These are phyloP conservation scores for Manduca sexta DNA, from an alignment of 1,140 invertebrate genomes.

Conservation along the genomic window DNA sequence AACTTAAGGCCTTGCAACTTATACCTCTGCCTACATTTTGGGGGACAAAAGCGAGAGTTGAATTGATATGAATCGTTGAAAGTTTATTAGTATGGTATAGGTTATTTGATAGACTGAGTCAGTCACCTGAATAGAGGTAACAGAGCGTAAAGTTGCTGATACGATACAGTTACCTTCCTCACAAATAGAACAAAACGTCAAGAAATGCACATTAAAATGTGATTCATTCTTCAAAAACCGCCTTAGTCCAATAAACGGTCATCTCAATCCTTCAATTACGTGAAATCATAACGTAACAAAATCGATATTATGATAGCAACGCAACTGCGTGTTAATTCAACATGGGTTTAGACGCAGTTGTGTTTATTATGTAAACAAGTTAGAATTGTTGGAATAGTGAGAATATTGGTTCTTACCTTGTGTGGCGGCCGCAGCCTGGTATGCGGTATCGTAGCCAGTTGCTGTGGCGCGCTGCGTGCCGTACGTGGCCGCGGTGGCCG, in stretches of 20 bases:
- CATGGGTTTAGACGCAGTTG: too few species aligned
- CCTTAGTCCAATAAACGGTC: background rate
- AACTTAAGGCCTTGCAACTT: too few species aligned
- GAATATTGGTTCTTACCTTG: conserved; percentile 74
- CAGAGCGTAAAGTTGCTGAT: too few species aligned
- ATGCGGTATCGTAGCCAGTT: conserved; percentile 84
- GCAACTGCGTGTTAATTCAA: background rate
- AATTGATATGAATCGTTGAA: too few species aligned
- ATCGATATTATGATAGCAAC: conserved; percentile 15
- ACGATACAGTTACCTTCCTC: too few species aligned
- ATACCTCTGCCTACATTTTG: too few species aligned
- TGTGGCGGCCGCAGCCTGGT: conserved; percentile 82
- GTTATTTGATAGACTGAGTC: too few species aligned
- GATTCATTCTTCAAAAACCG: background rate
- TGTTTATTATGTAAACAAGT: conserved; percentile 17
- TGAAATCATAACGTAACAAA: conserved; percentile 10
- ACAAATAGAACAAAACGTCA: background rate
- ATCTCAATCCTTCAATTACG: conserved; percentile 2
- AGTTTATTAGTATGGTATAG: too few species aligned
- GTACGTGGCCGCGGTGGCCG: conserved; percentile 84
- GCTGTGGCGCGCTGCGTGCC: conserved; percentile 82
- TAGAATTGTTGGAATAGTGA: background rate
- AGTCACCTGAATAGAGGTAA: too few species aligned
- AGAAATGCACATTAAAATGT: background rate
- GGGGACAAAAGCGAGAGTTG: too few species aligned